phyloP scores from a whole-genome alignment of 2,113 vertebrate genomes.

The Perognathus longimembris region DNA sequence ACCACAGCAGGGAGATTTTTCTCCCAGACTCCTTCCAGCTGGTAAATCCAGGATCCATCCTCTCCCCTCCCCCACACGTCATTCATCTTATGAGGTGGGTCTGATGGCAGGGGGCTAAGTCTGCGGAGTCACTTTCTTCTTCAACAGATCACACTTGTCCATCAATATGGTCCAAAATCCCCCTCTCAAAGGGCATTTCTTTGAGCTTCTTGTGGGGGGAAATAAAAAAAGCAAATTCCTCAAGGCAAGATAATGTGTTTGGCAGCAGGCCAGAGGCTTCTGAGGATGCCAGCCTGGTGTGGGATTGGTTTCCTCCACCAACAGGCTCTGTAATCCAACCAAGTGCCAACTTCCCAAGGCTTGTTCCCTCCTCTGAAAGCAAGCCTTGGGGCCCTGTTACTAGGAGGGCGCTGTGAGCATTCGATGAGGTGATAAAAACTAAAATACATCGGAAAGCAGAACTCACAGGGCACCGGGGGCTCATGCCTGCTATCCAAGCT shows the following conservation, averaged over 20 bases:
- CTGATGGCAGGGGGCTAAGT: too few species aligned
- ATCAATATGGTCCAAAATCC: background rate
- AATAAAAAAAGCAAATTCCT: background rate
- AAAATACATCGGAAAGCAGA: background rate
- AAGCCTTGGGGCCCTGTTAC: background rate
- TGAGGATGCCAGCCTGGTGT: background rate
- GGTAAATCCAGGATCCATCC: background rate
- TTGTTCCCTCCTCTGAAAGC: background rate
- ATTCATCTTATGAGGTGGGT: too few species aligned
- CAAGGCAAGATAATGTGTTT: background rate
- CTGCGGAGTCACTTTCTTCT: too few species aligned
- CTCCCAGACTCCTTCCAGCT: background rate
- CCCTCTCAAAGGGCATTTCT: background rate
- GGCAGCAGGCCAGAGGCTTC: background rate
- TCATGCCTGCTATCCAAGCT: too few species aligned
- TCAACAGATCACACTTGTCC: background rate
- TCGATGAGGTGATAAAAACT: background rate
- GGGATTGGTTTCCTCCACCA: accelerated
- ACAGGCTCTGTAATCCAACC: background rate
- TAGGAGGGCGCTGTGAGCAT: background rate
- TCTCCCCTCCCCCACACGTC: too few species aligned
- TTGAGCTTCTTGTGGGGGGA: background rate
- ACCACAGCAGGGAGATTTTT: background rate
- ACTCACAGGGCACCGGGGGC: background rate
- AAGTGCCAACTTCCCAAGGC: background rate